Evolutionary conservation across 2,797 vertebrate species (phyloP), one percentile per base, ranked within the genome.

Genomic region (Eulemur mongoz): DNA sequence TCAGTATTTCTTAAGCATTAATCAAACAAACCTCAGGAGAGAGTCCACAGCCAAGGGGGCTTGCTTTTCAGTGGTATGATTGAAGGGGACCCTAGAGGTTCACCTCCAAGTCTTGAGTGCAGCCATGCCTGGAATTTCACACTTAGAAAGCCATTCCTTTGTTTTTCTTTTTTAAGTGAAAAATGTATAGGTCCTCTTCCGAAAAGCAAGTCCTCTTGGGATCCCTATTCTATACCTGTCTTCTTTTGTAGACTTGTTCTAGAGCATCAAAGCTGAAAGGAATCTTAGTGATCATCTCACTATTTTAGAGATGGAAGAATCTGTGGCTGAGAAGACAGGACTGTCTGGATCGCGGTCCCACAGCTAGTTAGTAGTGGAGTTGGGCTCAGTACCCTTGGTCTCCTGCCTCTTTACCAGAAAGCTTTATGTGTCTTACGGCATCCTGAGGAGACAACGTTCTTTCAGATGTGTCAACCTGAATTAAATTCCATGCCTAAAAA

Each of bases 401-500:
- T 95, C 89, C 35, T 91, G 75, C 84, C 67, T 97, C 59, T 92
- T 97, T 94, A 78, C 75, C 32, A 54, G n/a, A 57, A 80, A 89
- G 91, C 59, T 87, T 95, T 73, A 32, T 87, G 52, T 89, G 80
- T 69, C 75, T 72, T 75, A n/a, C 2, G 32, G 59, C 76, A 38
- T 97, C 57, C 96, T 93, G 88, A 97, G 87, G 93, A 95, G 94
- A 96, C 87, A 94, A 73, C 35, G 93, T 95, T 96, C 93, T 96
- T 96, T 95, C 85, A 92, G 72, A 95, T 52, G 25, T 93, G 93
- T 96, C 97, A 95, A 72, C 70, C 15, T 86, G 2, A 86, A 93
- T 97, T 98, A 95, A 95, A 91, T 94, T 95, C 38, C 18, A 25
- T 81, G 83, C 95, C 91, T 97, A 95, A 97, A 95, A 94, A 69